Evolutionary conservation across 30 jellyfish, hydroid and myxozoan genomes (phyloP).

Genomic region (Nemopilema nomurai): DNA sequence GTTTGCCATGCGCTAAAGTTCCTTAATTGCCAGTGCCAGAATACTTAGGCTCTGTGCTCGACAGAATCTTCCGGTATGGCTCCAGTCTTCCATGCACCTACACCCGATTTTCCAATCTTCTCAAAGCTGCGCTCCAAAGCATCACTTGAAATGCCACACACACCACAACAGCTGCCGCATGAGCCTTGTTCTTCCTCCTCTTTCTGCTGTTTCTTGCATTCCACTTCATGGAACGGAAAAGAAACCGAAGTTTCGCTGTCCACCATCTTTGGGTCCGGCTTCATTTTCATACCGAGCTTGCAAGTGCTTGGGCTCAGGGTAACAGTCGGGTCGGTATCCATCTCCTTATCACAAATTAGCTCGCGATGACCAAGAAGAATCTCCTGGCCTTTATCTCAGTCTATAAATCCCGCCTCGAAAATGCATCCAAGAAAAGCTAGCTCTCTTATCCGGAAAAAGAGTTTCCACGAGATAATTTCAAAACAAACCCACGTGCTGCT

Average conservation of each 20-base stretch:
- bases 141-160: not conserved
- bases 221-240: not conserved
- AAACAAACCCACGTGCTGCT: slow-evolving; percentile 51
- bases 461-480: not conserved
- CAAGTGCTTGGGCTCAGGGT: slow-evolving; percentile 29
- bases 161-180: slow-evolving; percentile 24
- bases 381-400: not conserved
- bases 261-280: slow-evolving; percentile 4
- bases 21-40: not conserved
- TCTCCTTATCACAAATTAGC: not conserved
- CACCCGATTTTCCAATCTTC: slow-evolving; percentile 59
- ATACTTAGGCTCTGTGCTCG: not conserved
- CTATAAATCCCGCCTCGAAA: not conserved
- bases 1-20: no score
- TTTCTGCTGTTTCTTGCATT: not conserved
- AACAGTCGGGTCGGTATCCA: slow-evolving; percentile 50
- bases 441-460: not conserved
- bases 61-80: slow-evolving; percentile 53
- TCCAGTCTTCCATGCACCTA: slow-evolving; percentile 83
- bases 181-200: not conserved
- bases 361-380: not conserved
- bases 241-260: slow-evolving; percentile 45
- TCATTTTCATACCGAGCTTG: slow-evolving; percentile 28
- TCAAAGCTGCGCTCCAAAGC: slow-evolving; percentile 18
- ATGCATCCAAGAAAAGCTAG: no score